Evolutionary conservation across 1,140 invertebrate species (phyloP).

Genomic region (Tenebrio molitor): DNA sequence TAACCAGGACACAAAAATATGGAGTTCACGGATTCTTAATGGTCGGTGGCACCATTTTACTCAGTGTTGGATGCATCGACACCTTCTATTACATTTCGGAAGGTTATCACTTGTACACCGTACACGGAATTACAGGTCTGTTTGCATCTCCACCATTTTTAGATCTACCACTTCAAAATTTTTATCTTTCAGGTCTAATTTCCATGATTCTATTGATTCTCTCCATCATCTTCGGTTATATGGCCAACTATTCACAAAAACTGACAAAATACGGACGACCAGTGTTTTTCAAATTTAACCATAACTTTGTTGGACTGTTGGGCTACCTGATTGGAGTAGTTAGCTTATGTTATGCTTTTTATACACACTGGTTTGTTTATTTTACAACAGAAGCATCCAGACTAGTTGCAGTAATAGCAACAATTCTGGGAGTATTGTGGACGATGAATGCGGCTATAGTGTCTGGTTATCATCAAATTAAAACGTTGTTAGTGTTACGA

Average conservation of each 20-base stretch:
- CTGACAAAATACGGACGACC: slow-evolving; percentile 1
- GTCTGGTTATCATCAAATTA: slow-evolving; percentile 55
- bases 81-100: slow-evolving; percentile 51
- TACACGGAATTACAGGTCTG: slow-evolving; percentile 58
- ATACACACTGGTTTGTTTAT: slow-evolving; percentile 58
- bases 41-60: slow-evolving; percentile 48
- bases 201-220: slow-evolving; percentile 1
- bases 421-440: slow-evolving; percentile 51
- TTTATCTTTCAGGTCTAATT: slow-evolving; percentile 5
- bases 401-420: slow-evolving; percentile 54
- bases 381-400: slow-evolving; percentile 54
- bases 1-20: slow-evolving; percentile 55
- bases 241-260: slow-evolving; percentile 6
- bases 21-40: slow-evolving; percentile 56
- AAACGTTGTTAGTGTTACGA: slow-evolving; percentile 49
- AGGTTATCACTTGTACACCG: slow-evolving; percentile 56
- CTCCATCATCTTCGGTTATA: slow-evolving; percentile 13
- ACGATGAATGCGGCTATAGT: slow-evolving; percentile 54
- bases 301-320: slow-evolving; percentile 55
- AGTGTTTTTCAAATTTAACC: slow-evolving; percentile 53
- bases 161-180: slow-evolving; percentile 10
- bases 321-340: slow-evolving; percentile 57
- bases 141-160: slow-evolving; percentile 18
- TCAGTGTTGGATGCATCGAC: slow-evolving; percentile 52
- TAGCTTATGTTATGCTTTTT: slow-evolving; percentile 56